Evolutionary conservation across 2,797 vertebrate genomes (phyloP).

Genomic region (Peromyscus attwateri): DNA sequence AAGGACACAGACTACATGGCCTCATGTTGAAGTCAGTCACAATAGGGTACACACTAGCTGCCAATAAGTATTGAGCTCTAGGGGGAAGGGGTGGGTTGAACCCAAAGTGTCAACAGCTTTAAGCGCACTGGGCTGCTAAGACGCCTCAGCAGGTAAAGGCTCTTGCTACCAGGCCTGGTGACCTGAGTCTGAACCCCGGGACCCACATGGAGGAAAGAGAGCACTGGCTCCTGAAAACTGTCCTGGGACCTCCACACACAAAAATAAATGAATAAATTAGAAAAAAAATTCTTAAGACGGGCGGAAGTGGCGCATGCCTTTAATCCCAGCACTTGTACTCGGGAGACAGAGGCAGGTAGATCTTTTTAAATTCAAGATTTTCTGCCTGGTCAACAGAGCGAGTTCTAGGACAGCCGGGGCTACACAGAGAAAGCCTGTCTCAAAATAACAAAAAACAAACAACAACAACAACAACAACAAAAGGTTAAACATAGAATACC

Average conservation of each 20-base stretch:
- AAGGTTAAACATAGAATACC: not conserved
- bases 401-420: not conserved
- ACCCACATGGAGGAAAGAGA: not conserved
- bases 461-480: too few species aligned
- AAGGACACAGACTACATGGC: fast-evolving
- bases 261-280: not conserved
- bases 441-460: not conserved
- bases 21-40: not conserved
- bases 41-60: fast-evolving
- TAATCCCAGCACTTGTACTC: not conserved
- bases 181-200: not conserved
- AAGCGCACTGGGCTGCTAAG: not conserved
- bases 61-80: not conserved
- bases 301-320: not conserved
- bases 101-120: not conserved
- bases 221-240: not conserved
- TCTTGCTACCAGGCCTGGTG: not conserved
- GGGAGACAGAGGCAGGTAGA: not conserved
- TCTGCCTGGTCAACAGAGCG: not conserved
- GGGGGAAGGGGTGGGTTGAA: not conserved
- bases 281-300: not conserved
- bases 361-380: not conserved
- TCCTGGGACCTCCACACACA: not conserved
- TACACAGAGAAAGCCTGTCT: not conserved
- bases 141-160: not conserved